Percentiles rank a stretch among this genome's conserved stretches.
Evolutionary conservation across 2,888 invertebrate genomes (phyloP).

Genomic region (Epinotia bilunana): DNA sequence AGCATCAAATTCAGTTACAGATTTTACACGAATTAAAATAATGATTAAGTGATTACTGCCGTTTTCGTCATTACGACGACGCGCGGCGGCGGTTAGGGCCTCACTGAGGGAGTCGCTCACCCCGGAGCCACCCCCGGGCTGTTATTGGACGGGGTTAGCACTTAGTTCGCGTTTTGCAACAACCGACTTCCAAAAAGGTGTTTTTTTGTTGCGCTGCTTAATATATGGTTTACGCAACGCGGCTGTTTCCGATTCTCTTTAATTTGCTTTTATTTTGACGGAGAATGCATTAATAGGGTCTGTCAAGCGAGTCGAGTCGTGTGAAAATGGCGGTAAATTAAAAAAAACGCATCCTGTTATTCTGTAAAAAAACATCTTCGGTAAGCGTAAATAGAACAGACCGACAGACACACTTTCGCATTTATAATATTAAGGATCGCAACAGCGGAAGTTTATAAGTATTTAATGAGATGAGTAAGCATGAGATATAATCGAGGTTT

Average conservation of each 20-base stretch:
- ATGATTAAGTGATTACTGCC: slow-evolving; percentile 27
- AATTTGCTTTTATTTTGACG: neutral
- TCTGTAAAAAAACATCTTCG: too few species aligned
- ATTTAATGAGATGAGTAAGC: too few species aligned
- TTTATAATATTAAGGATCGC: too few species aligned
- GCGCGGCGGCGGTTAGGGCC: slow-evolving; percentile 11
- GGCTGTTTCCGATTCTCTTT: neutral
- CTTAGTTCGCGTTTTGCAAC: slow-evolving; percentile 1
- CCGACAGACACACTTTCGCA: too few species aligned
- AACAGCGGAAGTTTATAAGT: too few species aligned
- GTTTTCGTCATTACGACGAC: slow-evolving; percentile 18
- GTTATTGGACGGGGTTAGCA: slow-evolving; percentile 23
- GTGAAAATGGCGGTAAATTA: too few species aligned
- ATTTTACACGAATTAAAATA: slow-evolving; percentile 26
- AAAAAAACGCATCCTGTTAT: too few species aligned
- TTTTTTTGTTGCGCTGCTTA: neutral
- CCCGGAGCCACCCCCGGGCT: slow-evolving; percentile 12
- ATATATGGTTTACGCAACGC: neutral
- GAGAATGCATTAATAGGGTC: neutral
- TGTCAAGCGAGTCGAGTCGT: neutral
- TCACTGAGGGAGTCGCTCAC: slow-evolving; percentile 17
- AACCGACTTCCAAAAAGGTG: neutral
- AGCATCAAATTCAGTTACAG: slow-evolving; percentile 8
- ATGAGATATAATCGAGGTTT: too few species aligned
- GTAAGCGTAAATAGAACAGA: too few species aligned